Evolutionary conservation across 2,113 vertebrate genomes (phyloP), one percentile per base, ranked within the genome.

Genomic region (Erythrocercus mccallii): DNA sequence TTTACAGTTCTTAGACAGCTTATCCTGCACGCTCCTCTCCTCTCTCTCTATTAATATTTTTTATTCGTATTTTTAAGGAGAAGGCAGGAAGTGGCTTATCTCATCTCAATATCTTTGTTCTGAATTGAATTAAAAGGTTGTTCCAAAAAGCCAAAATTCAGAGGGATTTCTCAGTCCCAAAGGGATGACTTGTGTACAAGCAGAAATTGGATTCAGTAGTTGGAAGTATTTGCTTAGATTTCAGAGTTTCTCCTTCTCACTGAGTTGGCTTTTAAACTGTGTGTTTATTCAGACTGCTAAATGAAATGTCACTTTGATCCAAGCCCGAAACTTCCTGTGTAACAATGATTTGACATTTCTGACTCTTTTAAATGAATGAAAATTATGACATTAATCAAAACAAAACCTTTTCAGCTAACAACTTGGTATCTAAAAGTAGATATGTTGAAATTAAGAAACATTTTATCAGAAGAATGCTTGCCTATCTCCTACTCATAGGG

Each of bases 271-370:
- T 91, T 93, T 85, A 85, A 76, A 60, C 61, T 44, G 1, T n/a
- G 30, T 38, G 10, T 81, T 76, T 87, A 60, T 56, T 91, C 71
- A 74, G 57, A 30, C 27, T 89, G 51, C 51, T 66, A 84, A 84
- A 81, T 47, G 33, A 89, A 92, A 84, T 74, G 84, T 64, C 61
- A 60, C 81, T 95, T 84, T 71, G 53, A 92, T 93, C 73, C 37
- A 71, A 81, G 62, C 61, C 65, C 38, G 81, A 80, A 91, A 60
- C 73, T 89, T 95, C 64, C 83, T 35, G 30, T 57, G 33, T 88
- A 83, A 78, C 81, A 91, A 86, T 50, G 44, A 86, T 57, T 91
- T 95, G 89, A 78, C 47, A 33, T 70, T 89, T 91, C 42, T 95
- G 69, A 73, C 47, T 92, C 48, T 45, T 13, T 64, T 54, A 81